Evolutionary conservation across 2,113 vertebrate genomes (phyloP).

Genomic region (Pluvialis apricaria): DNA sequence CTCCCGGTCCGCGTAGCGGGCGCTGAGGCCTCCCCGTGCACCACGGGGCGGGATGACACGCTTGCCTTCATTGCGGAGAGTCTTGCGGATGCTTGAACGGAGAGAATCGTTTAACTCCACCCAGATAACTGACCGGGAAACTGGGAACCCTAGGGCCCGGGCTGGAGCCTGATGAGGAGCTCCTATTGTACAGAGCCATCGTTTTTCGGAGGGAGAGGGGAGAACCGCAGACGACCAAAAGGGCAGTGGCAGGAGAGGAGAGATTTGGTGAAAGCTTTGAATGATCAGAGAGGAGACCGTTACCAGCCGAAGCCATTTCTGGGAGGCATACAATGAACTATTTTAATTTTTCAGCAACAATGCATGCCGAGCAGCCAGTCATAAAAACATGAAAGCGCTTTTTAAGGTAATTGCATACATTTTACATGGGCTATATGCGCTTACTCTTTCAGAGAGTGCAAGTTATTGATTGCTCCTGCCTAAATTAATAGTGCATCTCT

Average conservation of each 20-base stretch:
- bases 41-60: rapidly evolving
- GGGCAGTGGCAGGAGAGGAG: background rate
- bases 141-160: background rate
- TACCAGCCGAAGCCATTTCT: background rate
- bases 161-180: background rate
- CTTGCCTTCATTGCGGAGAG: background rate
- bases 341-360: background rate
- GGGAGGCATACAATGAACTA: background rate
- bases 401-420: background rate
- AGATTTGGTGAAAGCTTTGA: background rate
- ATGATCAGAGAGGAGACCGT: background rate
- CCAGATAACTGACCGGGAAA: background rate
- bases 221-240: background rate
- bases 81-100: background rate
- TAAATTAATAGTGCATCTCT: background rate
- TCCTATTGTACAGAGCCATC: background rate
- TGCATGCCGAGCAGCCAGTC: background rate
- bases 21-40: background rate
- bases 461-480: background rate
- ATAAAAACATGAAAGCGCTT: background rate
- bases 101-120: background rate
- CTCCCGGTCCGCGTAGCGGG: background rate
- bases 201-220: background rate
- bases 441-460: background rate
- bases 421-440: background rate